A percentile compares a stretch with the other conserved stretches of the same genome.
phyloP scores from a whole-genome alignment of 2,797 vertebrate genomes.

The Cyclopterus lumpus region DNA sequence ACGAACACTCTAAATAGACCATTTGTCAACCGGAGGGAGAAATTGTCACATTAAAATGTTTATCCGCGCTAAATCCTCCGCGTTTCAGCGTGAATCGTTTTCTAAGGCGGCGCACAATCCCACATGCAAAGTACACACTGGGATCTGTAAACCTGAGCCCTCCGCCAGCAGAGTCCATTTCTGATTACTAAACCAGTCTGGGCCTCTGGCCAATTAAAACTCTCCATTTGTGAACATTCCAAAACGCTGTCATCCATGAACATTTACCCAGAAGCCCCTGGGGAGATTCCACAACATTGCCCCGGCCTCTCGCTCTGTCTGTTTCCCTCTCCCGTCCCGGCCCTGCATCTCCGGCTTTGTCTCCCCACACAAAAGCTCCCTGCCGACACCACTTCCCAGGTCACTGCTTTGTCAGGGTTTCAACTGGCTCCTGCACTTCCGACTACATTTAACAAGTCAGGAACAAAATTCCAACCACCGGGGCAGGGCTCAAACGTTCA shows the following conservation, averaged over 20 bases:
- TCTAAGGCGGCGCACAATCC: constrained; percentile 14
- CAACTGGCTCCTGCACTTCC: constrained; percentile 70
- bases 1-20: not conserved
- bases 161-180: constrained; percentile 65
- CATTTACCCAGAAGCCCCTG: constrained; percentile 85
- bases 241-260: constrained; percentile 86
- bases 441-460: constrained; percentile 70
- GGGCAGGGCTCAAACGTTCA: constrained; percentile 20
- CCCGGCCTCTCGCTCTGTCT: constrained; percentile 76
- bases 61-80: constrained; percentile 17
- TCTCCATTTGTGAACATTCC: constrained; percentile 86
- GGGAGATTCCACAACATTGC: constrained; percentile 84
- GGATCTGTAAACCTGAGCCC: constrained; percentile 63
- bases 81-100: constrained; percentile 26
- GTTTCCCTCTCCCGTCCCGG: constrained; percentile 69
- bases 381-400: constrained; percentile 86
- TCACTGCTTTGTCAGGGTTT: constrained; percentile 83
- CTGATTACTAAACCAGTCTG: constrained; percentile 82
- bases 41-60: constrained; percentile 32
- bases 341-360: constrained; percentile 83
- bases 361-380: constrained; percentile 84
- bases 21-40: constrained; percentile 17
- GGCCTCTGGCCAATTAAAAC: constrained; percentile 84
- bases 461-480: constrained; percentile 52
- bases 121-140: constrained; percentile 47